Percentiles rank a stretch among this genome's conserved stretches.
These are phyloP conservation scores for Silurus glanis DNA, from an alignment of 2,113 vertebrate genomes.

Conservation along the genomic window DNA sequence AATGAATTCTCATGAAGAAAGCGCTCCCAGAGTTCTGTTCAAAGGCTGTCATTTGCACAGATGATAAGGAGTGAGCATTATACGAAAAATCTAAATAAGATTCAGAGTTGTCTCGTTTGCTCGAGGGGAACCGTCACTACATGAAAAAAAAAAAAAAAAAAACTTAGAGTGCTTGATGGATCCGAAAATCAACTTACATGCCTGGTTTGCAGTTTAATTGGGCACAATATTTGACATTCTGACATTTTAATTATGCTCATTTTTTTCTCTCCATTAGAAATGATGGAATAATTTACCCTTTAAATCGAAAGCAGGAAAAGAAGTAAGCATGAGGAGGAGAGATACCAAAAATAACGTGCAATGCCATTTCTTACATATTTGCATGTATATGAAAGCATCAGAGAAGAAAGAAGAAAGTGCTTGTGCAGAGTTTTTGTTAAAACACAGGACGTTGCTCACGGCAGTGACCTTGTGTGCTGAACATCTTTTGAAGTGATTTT, in stretches of 20 bases:
- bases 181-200: conserved; percentile 55
- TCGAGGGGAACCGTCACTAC: background rate
- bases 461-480: background rate
- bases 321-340: background rate
- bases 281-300: conserved; percentile 57
- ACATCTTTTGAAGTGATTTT: background rate
- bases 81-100: conserved; percentile 22
- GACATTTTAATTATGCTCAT: conserved; percentile 56
- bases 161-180: conserved; percentile 43
- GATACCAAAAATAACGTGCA: background rate
- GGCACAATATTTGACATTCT: conserved; percentile 56
- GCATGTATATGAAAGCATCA: conserved; percentile 47
- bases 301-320: conserved; percentile 51
- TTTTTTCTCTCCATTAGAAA: conserved; percentile 42
- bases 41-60: background rate
- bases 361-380: conserved; percentile 33
- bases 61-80: conserved; percentile 14
- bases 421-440: background rate
- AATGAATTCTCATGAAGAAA: background rate
- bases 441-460: conserved; percentile 7
- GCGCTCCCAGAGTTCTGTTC: background rate
- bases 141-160: conserved; percentile 34
- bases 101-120: conserved; percentile 15
- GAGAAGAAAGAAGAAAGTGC: background rate
- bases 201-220: conserved; percentile 58